A percentile compares a stretch with the other conserved stretches of the same genome.
Conservation (phyloP, 2,888 invertebrate species). For the Hoplodrina ambigua region DNA sequence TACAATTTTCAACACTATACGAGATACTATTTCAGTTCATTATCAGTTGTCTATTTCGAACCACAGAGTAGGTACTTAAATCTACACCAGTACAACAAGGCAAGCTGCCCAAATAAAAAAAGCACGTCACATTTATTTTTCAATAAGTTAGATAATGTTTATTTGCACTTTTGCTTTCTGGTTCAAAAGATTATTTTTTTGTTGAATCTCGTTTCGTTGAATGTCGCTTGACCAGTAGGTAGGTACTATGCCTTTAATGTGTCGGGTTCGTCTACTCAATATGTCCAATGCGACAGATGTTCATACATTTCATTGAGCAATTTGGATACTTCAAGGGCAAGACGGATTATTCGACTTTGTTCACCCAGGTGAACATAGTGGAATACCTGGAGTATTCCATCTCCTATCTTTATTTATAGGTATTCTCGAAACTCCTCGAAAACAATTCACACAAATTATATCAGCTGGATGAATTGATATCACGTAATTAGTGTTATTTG, state of each 20-base stretch:
- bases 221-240: conserved; percentile 15
- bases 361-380: too few species aligned
- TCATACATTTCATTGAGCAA: conserved; percentile 20
- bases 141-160: not conserved
- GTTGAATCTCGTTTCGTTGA: not conserved
- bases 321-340: not conserved
- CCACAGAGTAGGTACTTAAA: not conserved
- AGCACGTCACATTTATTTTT: conserved; percentile 3
- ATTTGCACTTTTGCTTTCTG: not conserved
- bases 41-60: not conserved
- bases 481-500: too few species aligned
- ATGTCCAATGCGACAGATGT: conserved; percentile 31
- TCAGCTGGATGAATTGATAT: too few species aligned
- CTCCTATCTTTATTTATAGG: too few species aligned
- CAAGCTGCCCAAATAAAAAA: not conserved
- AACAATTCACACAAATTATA: too few species aligned
- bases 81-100: not conserved
- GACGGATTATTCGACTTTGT: too few species aligned
- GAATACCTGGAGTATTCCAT: too few species aligned
- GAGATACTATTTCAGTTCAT: too few species aligned
- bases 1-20: too few species aligned
- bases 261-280: conserved; percentile 3
- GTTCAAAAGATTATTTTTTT: conserved; percentile 28
- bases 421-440: too few species aligned
- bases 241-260: conserved; percentile 2